Evolutionary conservation across 2,113 vertebrate genomes (phyloP).

Genomic region (Chaetorhynchus papuensis): DNA sequence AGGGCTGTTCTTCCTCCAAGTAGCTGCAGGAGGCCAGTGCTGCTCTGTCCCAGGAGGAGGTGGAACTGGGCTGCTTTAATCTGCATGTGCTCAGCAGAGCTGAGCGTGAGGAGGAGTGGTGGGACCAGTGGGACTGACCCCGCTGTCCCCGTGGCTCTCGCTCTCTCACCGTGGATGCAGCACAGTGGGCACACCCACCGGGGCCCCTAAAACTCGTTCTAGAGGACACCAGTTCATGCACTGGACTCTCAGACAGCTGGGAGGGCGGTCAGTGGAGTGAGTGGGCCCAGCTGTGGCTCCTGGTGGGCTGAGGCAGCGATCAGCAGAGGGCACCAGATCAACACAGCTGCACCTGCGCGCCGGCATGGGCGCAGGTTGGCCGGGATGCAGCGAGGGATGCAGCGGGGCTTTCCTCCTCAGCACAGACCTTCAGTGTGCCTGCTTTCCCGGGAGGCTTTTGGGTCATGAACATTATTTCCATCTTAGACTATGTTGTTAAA

Average conservation of each 20-base stretch:
- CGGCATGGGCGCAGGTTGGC: background rate
- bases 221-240: fast-evolving
- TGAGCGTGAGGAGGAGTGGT: background rate
- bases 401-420: background rate
- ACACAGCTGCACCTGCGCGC: background rate
- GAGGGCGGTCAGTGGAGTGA: fast-evolving
- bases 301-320: background rate
- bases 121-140: fast-evolving
- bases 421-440: fast-evolving
- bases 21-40: background rate
- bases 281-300: background rate
- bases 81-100: background rate
- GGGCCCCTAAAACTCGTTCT: fast-evolving
- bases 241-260: background rate
- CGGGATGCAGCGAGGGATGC: fast-evolving
- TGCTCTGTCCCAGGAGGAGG: background rate
- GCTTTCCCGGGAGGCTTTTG: background rate
- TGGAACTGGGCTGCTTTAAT: background rate
- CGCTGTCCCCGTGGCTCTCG: background rate
- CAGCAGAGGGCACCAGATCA: constrained; percentile 61
- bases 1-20: fast-evolving
- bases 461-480: background rate
- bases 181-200: fast-evolving
- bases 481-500: background rate
- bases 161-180: fast-evolving